Evolutionary conservation across 2,113 vertebrate species (phyloP).

Genomic region (Cottus gobio): DNA sequence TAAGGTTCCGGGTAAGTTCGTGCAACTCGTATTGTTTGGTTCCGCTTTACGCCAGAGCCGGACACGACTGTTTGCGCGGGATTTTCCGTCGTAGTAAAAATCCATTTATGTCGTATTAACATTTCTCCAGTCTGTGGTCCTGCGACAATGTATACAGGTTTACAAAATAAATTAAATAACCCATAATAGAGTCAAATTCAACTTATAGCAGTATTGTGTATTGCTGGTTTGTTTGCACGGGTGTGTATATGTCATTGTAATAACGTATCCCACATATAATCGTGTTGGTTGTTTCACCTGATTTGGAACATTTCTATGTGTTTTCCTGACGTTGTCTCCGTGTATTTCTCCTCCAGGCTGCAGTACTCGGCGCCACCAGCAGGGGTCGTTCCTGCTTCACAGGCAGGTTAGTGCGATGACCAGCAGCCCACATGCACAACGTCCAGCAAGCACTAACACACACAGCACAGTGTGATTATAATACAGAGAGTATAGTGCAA

Average conservation of each 20-base stretch:
- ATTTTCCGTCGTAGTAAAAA: background rate
- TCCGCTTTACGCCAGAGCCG: conserved; percentile 28
- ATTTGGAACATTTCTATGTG: background rate
- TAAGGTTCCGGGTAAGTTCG: conserved; percentile 8
- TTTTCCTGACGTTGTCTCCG: background rate
- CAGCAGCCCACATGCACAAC: background rate
- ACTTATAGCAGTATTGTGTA: background rate
- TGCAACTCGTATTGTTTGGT: background rate
- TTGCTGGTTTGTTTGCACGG: background rate
- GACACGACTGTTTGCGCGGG: background rate
- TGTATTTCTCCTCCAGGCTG: conserved; percentile 3
- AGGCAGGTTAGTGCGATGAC: background rate
- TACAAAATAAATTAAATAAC: background rate
- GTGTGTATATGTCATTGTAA: background rate
- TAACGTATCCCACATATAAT: background rate
- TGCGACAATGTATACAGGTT: too few relatives aligned
- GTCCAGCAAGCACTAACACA: background rate
- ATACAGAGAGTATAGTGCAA: background rate
- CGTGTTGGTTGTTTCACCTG: background rate
- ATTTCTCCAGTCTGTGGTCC: background rate
- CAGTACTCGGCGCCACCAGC: conserved; percentile 7
- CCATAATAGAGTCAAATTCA: background rate
- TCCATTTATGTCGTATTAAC: background rate
- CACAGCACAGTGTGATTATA: background rate
- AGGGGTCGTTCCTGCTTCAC: conserved; percentile 35